Evolutionary conservation across 2,113 vertebrate species (phyloP).

Genomic region (Dicaeum eximium): DNA sequence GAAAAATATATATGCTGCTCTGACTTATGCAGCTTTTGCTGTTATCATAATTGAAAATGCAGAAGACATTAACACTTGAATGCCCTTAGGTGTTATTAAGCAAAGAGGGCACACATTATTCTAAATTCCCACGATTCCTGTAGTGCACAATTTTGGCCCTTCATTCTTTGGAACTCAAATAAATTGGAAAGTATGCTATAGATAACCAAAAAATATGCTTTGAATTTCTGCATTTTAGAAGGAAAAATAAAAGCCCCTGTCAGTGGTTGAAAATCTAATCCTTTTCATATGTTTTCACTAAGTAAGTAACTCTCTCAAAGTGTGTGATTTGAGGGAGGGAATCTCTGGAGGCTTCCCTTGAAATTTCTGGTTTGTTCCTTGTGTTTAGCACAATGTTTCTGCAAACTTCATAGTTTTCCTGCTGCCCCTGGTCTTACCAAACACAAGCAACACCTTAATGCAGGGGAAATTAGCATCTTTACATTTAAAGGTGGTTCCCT

Average conservation of each 20-base stretch:
- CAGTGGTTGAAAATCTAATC: background rate
- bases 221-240: background rate
- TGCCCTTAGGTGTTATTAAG: background rate
- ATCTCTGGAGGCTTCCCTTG: background rate
- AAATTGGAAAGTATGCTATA: background rate
- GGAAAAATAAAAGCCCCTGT: background rate
- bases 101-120: background rate
- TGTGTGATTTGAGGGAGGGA: background rate
- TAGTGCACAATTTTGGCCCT: background rate
- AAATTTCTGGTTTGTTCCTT: background rate
- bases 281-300: background rate
- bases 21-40: background rate
- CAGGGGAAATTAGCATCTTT: background rate
- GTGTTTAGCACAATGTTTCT: background rate
- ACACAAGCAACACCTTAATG: rapidly evolving
- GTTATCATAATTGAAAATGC: background rate
- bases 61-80: background rate
- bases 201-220: background rate
- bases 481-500: background rate
- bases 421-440: background rate
- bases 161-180: background rate
- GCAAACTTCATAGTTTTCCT: rapidly evolving
- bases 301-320: background rate
- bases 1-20: background rate
- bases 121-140: background rate